Conservation (phyloP, 2,113 vertebrate species). For the Morone chrysops region DNA sequence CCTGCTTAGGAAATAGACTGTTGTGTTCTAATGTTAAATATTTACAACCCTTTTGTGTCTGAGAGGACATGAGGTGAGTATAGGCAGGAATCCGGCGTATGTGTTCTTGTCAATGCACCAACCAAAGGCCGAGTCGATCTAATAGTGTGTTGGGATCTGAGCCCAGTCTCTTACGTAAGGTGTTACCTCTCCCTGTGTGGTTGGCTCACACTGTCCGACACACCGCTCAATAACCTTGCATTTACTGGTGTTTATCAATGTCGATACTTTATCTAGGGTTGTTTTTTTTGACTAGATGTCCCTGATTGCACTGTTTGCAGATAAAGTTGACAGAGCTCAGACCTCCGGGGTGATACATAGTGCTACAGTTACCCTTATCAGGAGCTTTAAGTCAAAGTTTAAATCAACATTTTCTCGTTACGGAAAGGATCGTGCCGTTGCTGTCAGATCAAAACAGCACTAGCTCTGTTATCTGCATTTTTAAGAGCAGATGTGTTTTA, state of each 20-base stretch:
- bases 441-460: background rate
- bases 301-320: background rate
- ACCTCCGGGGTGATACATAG: background rate
- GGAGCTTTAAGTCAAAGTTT: background rate
- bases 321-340: background rate
- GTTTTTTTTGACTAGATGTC: constrained; percentile 17
- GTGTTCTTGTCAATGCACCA: constrained; percentile 20
- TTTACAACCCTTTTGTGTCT: constrained; percentile 56
- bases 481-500: background rate
- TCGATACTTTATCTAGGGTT: constrained; percentile 17
- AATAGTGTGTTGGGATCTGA: constrained; percentile 31
- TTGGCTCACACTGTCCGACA: constrained; percentile 7
- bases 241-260: constrained; percentile 47
- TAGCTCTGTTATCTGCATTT: background rate
- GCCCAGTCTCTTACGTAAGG: constrained; percentile 55
- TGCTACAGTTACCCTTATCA: background rate
- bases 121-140: constrained; percentile 32
- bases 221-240: constrained; percentile 36
- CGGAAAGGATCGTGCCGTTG: too few species aligned
- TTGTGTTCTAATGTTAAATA: constrained; percentile 63
- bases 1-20: constrained; percentile 7
- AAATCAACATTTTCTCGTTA: background rate
- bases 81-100: constrained; percentile 33
- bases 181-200: constrained; percentile 46
- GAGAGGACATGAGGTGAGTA: constrained; percentile 39